Percentiles rank a stretch among this genome's conserved stretches.
phyloP scores from a whole-genome alignment of 2,888 invertebrate species.

The Spilosoma lubricipeda region DNA sequence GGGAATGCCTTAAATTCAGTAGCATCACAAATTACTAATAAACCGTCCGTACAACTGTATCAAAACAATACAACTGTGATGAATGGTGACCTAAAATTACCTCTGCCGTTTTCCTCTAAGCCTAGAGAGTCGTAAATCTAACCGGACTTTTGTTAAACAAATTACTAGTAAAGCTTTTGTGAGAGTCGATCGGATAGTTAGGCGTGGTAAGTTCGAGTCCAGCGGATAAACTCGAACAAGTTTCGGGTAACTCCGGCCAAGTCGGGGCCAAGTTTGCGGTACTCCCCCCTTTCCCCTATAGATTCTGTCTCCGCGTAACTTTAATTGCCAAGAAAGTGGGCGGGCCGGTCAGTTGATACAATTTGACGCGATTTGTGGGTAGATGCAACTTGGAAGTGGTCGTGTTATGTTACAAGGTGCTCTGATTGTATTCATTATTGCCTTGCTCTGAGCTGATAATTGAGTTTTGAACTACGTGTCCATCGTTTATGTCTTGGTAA shows the following conservation, averaged over 20 bases:
- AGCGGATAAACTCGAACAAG: constrained; percentile 68
- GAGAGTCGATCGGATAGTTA: constrained; percentile 72
- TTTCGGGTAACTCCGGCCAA: constrained; percentile 56
- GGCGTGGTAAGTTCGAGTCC: constrained; percentile 51
- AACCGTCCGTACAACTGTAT: constrained; percentile 4
- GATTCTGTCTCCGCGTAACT: constrained; percentile 70
- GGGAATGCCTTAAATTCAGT: not conserved
- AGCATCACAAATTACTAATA: not conserved
- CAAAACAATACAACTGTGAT: constrained; percentile 1
- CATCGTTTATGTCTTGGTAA: constrained; percentile 19
- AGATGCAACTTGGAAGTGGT: constrained; percentile 53
- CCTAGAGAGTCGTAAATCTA: constrained; percentile 54
- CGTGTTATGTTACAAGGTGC: constrained; percentile 50
- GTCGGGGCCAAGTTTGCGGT: constrained; percentile 62
- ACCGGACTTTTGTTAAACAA: constrained; percentile 72
- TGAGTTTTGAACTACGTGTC: constrained; percentile 21
- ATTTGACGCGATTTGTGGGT: constrained; percentile 70
- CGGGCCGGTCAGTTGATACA: constrained; percentile 70
- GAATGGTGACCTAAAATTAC: constrained; percentile 1
- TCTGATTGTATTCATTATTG: constrained; percentile 55
- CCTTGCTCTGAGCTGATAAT: constrained; percentile 24
- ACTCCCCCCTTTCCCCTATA: constrained; percentile 17
- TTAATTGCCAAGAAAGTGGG: constrained; percentile 74
- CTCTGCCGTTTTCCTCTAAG: constrained; percentile 34
- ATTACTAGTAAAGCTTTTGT: constrained; percentile 77